These are phyloP conservation scores for fruit fly (Drosophila melanogaster) DNA, from an alignment of 1,140 invertebrate genomes.

Conservation along the genomic window Release_6_plus_ISO1_MT NC_004354.4:447501-448000, in stretches of 20 bases:
- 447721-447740: slow-evolving; percentile 51
- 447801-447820: slow-evolving; percentile 40
- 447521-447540: slow-evolving; percentile 51
- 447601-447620: slow-evolving; percentile 34
- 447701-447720: slow-evolving; percentile 23
- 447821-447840: neutral
- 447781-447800: slow-evolving; percentile 54
- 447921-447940: slow-evolving; percentile 46
- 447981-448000: slow-evolving; percentile 65
- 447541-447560: slow-evolving; percentile 27
- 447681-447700: slow-evolving; percentile 2
- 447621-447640: slow-evolving; percentile 77
- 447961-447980: neutral
- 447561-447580: slow-evolving; percentile 19
- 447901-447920: slow-evolving; percentile 81
- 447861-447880: slow-evolving; percentile 47
- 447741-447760: slow-evolving; percentile 76
- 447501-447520: neutral
- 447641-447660: slow-evolving; percentile 72
- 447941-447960: neutral
- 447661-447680: slow-evolving; percentile 33
- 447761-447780: neutral
- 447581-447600: slow-evolving; percentile 4
- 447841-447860: neutral
- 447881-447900: slow-evolving; percentile 73